Evolutionary conservation across 2,888 invertebrate species (phyloP).

Genomic region (Synanthedon tipuliformis): DNA sequence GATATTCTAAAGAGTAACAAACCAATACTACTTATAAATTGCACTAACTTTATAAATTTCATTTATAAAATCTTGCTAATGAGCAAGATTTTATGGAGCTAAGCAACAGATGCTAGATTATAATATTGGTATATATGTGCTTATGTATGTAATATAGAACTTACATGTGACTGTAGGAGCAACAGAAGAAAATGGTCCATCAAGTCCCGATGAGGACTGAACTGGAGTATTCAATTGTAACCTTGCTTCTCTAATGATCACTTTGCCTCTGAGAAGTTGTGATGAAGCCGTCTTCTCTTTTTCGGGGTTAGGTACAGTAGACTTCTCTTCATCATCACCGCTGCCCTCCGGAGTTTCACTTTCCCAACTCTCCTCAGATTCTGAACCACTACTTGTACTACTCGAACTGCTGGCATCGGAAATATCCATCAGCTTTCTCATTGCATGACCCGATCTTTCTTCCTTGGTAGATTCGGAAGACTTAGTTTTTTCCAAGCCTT

Average conservation of each 20-base stretch:
- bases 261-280: conserved; percentile 72
- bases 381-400: conserved; percentile 56
- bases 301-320: conserved; percentile 52
- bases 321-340: conserved; percentile 50
- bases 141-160: conserved; percentile 13
- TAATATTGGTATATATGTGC: not conserved
- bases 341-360: conserved; percentile 48
- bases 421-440: conserved; percentile 61
- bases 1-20: too few species aligned
- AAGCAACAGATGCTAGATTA: not conserved
- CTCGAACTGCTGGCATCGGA: conserved; percentile 62
- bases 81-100: not conserved
- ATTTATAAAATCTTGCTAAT: too few species aligned
- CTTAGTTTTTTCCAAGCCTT: conserved; percentile 41
- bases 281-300: conserved; percentile 55
- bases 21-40: too few species aligned
- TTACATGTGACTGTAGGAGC: conserved; percentile 45
- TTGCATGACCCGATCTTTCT: conserved; percentile 55
- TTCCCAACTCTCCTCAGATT: conserved; percentile 59
- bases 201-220: conserved; percentile 57
- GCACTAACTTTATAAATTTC: too few species aligned
- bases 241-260: conserved; percentile 77
- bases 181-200: conserved; percentile 75
- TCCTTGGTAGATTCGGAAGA: conserved; percentile 41
- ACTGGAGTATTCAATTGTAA: conserved; percentile 69